These are phyloP conservation scores for Copsychus sechellarum DNA, from an alignment of 2,113 vertebrate species.

Conservation along the genomic window DNA sequence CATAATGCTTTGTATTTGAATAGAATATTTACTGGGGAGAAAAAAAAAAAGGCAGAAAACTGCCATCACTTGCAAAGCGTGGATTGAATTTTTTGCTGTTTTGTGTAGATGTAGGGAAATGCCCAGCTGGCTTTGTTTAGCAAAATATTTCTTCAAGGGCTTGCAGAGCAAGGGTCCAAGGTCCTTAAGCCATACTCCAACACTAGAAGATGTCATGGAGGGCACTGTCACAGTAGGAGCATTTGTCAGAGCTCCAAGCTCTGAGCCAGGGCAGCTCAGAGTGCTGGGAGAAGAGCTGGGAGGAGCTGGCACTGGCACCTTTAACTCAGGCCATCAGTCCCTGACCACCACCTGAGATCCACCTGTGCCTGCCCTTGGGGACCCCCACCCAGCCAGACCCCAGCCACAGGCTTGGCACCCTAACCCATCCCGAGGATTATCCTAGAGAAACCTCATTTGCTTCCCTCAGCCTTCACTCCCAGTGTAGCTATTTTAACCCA, in stretches of 20 bases:
- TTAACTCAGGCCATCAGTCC: background rate
- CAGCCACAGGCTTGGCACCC: rapidly evolving
- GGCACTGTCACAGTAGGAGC: background rate
- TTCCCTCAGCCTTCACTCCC: background rate
- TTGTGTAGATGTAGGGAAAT: background rate
- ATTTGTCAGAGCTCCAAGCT: background rate
- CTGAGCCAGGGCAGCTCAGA: background rate
- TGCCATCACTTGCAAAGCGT: background rate
- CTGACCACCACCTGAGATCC: background rate
- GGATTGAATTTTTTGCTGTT: background rate
- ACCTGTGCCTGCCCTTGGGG: rapidly evolving
- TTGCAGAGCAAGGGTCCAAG: background rate
- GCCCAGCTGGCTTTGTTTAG: background rate
- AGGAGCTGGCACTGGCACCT: rapidly evolving
- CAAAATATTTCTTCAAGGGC: background rate
- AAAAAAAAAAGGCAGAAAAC: background rate
- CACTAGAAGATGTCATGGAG: background rate
- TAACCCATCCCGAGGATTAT: background rate
- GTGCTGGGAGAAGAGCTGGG: background rate
- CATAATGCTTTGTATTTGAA: slow-evolving; percentile 6
- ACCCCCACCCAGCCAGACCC: rapidly evolving
- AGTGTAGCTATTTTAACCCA: background rate
- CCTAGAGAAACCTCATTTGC: background rate
- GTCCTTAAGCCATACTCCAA: background rate
- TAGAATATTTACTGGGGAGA: slow-evolving; percentile 17